Percentiles rank a stretch among this genome's conserved stretches.
Evolutionary conservation across 1,140 invertebrate species (phyloP).

Genomic region (Aphis gossypii): DNA sequence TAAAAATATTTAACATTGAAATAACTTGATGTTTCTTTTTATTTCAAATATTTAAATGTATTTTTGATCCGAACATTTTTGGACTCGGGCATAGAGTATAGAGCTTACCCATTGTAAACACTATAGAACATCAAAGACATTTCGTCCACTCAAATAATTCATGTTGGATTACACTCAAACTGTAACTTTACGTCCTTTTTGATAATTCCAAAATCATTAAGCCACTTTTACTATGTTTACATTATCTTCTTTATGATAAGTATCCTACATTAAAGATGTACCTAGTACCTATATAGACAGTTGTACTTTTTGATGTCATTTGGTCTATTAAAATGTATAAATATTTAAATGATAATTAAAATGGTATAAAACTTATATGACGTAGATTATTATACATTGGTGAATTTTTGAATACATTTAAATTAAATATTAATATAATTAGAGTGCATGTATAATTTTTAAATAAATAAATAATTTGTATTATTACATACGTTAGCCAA

Average conservation of each 20-base stretch:
- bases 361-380: not conserved
- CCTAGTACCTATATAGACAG: not conserved
- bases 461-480: not conserved
- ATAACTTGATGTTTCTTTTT: not conserved
- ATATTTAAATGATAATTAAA: not conserved
- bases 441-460: not conserved
- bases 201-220: not conserved
- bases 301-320: not conserved
- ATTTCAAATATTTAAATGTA: not conserved
- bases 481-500: not conserved
- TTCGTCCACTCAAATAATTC: not conserved
- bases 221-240: not conserved
- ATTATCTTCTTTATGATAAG: not conserved
- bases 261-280: not conserved
- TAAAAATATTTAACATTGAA: not conserved
- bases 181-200: not conserved
- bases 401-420: not conserved
- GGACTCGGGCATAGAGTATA: not conserved
- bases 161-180: not conserved
- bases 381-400: not conserved
- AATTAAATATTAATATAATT: not conserved
- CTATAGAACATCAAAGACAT: not conserved
- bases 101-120: not conserved
- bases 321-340: not conserved
- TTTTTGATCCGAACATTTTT: not conserved